A percentile compares a stretch with the other conserved stretches of the same genome.
These are phyloP conservation scores for Cryptotis parvus DNA, from an alignment of 2,113 vertebrate species.

Conservation along the genomic window DNA sequence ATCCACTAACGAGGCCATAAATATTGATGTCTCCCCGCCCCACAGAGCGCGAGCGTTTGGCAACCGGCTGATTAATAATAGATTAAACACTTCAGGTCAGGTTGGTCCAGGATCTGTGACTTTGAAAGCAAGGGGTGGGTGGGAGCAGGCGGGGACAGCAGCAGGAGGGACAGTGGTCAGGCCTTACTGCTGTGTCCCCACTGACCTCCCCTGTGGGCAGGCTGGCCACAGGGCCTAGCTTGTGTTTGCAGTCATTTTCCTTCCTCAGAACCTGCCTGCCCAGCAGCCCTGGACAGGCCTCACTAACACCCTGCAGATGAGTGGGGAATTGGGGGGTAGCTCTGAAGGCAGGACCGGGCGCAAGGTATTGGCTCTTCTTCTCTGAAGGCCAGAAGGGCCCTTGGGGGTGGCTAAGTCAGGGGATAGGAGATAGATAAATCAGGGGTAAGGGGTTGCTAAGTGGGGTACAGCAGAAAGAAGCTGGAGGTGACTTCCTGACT, in stretches of 20 bases:
- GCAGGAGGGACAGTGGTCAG: conserved; percentile 49
- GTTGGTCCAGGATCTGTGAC: conserved; percentile 86
- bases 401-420: too few relatives aligned
- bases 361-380: too few relatives aligned
- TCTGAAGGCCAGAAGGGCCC: too few relatives aligned
- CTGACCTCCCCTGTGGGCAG: conserved; percentile 33
- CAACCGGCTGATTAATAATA: conserved; percentile 91
- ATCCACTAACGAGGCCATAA: conserved; percentile 88
- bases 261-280: conserved; percentile 59
- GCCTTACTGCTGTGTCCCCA: conserved; percentile 68
- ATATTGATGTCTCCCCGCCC: conserved; percentile 88
- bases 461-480: background rate
- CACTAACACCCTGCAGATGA: background rate
- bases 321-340: too few relatives aligned
- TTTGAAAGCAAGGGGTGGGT: conserved; percentile 84
- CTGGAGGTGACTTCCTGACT: background rate
- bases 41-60: conserved; percentile 88
- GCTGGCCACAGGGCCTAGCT: background rate
- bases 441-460: background rate
- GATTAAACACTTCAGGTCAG: conserved; percentile 90
- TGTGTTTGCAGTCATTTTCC: conserved; percentile 75
- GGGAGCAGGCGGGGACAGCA: conserved; percentile 77
- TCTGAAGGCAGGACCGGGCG: background rate
- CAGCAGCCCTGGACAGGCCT: background rate
- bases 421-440: too few relatives aligned